Conservation (phyloP, 2,888 invertebrate genomes). For the Cetonia aurata region DNA sequence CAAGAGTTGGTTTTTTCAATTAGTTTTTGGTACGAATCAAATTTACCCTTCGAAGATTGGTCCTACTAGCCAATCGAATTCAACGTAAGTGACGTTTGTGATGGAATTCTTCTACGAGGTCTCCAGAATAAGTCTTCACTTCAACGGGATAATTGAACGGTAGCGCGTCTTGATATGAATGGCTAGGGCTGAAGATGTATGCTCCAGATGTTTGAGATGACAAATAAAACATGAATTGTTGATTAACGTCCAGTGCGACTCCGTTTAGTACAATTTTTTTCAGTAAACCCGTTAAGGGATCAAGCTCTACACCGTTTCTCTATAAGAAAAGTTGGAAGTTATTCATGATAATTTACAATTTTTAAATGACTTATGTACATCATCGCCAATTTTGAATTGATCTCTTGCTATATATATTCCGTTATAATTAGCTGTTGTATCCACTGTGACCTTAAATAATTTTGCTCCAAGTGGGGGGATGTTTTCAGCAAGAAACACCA, state of each 20-base stretch:
- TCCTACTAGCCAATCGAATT: constrained; percentile 75
- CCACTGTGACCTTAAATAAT: constrained; percentile 69
- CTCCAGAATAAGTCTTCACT: constrained; percentile 61
- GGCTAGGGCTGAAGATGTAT: constrained; percentile 84
- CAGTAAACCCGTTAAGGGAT: constrained; percentile 70
- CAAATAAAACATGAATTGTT: constrained; percentile 80
- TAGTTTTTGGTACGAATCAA: not conserved
- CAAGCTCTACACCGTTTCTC: constrained; percentile 67
- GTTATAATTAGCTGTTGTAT: not conserved
- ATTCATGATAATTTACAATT: no score
- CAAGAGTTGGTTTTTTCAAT: not conserved
- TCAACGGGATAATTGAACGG: constrained; percentile 54
- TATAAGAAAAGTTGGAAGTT: constrained; percentile 33
- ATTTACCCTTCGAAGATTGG: constrained; percentile 70
- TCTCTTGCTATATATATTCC: no score
- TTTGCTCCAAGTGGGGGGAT: constrained; percentile 77
- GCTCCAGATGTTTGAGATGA: constrained; percentile 89
- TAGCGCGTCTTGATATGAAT: constrained; percentile 52
- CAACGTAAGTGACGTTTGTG: constrained; percentile 68
- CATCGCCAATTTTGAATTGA: constrained; percentile 36
- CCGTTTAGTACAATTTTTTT: constrained; percentile 67
- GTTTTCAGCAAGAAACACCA: constrained; percentile 75
- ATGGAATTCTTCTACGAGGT: constrained; percentile 73
- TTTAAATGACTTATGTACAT: constrained; percentile 25
- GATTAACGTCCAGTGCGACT: constrained; percentile 65